Base-by-base conservation (phyloP, 2,797 vertebrate genomes). In the Muraenolepis orangiensis region DNA sequence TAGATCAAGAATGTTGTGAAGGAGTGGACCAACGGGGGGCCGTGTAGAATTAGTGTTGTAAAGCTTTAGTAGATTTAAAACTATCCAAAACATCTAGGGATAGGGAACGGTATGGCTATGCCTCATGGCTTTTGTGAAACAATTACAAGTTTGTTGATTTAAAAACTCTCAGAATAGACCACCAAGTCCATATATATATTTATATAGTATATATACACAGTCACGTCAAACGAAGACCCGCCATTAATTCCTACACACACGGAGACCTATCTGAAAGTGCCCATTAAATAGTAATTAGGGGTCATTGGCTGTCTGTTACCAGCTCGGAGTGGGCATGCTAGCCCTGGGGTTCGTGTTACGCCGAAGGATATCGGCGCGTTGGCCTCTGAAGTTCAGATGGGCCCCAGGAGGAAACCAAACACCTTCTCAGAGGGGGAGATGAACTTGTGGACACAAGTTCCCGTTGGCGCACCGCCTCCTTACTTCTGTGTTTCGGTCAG, bases 261-360 rank as follows among this genome's bases (percentile, higher is more conserved):
- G 30, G 67, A 81, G 78, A 88, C 57, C 57, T 26, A 26, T 64
- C 57, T 26, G 57, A 64, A 64, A 75, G 69, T 69, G 71, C 81
- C 88, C 70, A 61, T 91, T 88, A 88, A 82, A 85, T 78, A 20
- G 61, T 81, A 83, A 88, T 91, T 84, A 83, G 72, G 82, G 77
- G 68, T 84, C 71, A 71, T 70, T 76, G 8, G 74, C 76, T 82
- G 68, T 72, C 77, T 79, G 42, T 36, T 70, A 30, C 69, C 74
- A 70, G 82, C 31, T 78, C 51, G 66, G 42, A 78, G 77, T 72
- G 76, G 81, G 80, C 81, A 20, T 75, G 69, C 14, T 12, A 64
- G 57, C n/a, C 57, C 77, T 73, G 77, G 77, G 76, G 71, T 83
- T 90, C 82, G 64, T 85, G 36, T 91, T 90, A 83, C 81, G 30